Base-by-base conservation (phyloP, 2,113 vertebrate genomes). In the Crocuta crocuta region DNA sequence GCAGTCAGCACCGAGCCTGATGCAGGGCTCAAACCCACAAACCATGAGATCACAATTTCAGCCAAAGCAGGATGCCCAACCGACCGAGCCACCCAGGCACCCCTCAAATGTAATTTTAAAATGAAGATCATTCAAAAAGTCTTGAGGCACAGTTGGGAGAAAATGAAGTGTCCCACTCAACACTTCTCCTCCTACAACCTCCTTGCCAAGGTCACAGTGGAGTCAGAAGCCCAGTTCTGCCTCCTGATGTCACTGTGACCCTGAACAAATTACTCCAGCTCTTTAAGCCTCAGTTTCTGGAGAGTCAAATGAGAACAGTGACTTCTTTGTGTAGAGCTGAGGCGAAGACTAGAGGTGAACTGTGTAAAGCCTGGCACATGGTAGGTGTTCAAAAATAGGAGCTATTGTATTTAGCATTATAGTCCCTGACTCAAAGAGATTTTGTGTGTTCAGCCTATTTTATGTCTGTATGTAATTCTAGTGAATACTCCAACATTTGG, bases 31-130 rank as follows among this genome's bases (percentile, higher is more conserved):
- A 13, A 50, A 50, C 50, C 50, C 50, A 50, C 50, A 50, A 50
- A 50, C 50, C 50, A 50, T 13, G 11, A 50, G 50, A 50, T 50
- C 50, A 50, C 50, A 50, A 50, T 12, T 3, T 3, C 50, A 50
- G 11, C 50, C 13, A 12, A 50, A 50, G 50, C 50, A 2, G 50
- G 50, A 50, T 3, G 50, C 12, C 12, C 50, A 50, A 50, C 11
- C 2, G 50, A 50, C 50, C 13, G 50, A 50, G 50, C 50, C 50
- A 50, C 50, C 50, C 50, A 50, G 50, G 50, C 3, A 12, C 50
- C 50, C 50, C 45, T 45, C 53, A 89, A 93, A 71, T 55, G 53
- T 85, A 74, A 58, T 63, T 76, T 55, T 68, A 68, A 96, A 96
- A 24, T 65, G 9, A 89, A 85, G n/a, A 48, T 28, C 31, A 61